phyloP scores from a whole-genome alignment of 2,113 vertebrate genomes.

The Sarotherodon lohbergeri region DNA sequence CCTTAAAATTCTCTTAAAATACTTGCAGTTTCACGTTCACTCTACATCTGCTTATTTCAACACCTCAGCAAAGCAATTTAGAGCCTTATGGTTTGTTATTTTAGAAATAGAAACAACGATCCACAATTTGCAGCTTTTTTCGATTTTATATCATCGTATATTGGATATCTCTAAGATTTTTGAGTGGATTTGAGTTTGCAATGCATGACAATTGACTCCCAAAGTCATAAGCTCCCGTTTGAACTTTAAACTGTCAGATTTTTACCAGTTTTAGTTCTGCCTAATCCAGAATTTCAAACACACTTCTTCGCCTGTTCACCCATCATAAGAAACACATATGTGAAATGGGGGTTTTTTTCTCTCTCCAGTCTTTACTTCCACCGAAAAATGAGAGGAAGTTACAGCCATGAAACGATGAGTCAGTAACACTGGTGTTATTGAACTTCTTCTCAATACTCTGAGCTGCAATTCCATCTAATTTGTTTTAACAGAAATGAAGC shows the following conservation, averaged over 20 bases:
- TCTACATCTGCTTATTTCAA: not conserved
- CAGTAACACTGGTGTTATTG: not conserved
- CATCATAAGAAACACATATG: not conserved
- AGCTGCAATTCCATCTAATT: not conserved
- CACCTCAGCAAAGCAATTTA: not conserved
- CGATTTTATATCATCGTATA: not conserved
- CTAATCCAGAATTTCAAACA: not conserved
- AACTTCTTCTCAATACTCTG: not conserved
- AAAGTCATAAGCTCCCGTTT: not conserved
- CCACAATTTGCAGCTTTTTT: not conserved
- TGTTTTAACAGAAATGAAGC: not conserved
- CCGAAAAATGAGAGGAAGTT: not conserved
- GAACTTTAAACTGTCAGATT: not conserved
- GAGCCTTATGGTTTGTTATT: not conserved
- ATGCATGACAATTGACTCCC: not conserved
- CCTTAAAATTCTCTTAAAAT: not conserved
- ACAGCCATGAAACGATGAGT: not conserved
- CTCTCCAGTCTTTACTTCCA: not conserved
- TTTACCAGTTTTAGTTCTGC: not conserved
- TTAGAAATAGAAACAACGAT: not conserved
- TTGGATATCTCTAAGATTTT: not conserved
- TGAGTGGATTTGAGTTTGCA: not conserved
- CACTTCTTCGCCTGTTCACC: not conserved
- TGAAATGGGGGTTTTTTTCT: not conserved
- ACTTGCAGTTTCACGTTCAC: not conserved